Evolutionary conservation across 2,113 vertebrate species (phyloP), one percentile per base, ranked within the genome.

Genomic region (Chamaea fasciata): DNA sequence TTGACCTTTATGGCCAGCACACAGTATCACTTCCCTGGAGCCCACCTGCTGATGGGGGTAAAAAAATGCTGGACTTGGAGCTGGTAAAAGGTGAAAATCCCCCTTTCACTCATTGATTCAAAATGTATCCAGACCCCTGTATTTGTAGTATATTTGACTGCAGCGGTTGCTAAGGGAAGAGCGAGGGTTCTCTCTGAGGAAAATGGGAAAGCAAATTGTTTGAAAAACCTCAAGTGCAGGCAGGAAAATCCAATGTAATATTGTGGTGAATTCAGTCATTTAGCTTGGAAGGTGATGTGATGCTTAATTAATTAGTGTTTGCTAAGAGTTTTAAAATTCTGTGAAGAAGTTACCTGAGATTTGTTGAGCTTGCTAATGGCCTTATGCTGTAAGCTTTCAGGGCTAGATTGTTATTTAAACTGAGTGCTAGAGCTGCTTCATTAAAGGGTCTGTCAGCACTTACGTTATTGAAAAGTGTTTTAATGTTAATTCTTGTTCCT

Each of bases 401-500:
- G 23, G 21, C 23, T 73, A 20, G 31, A 30, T 82, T 68, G 21
- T 49, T 87, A 60, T 77, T 94, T 76, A 71, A 91, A 74, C 10
- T 41, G 35, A 18, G 42, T 74, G 57, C 33, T 87, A 60, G 74
- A 87, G 63, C 81, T 65, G 49, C 68, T 91, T 84, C 62, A 50
- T 96, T 94, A 85, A 76, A 91, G 46, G 62, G 33, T 89, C 46
- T 95, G 81, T 79, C 81, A 97, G 44, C 37, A 69, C 44, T 62
- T 50, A 24, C 0, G 3, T 71, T 92, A 52, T 82, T 85, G 63
- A 50, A 68, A 77, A 57, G n/a, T n/a, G 15, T 47, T 95, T 78
- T 89, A 86, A 88, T 76, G 56, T 33, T 75, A 90, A 83, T 79
- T 82, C 31, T 35, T 64, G 18, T 59, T 94, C 27, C 50, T 76